Percentiles rank a stretch among this genome's conserved stretches.
phyloP scores from a whole-genome alignment of 35 echinoderm and acorn worm species.

The Apostichopus japonicus region DNA sequence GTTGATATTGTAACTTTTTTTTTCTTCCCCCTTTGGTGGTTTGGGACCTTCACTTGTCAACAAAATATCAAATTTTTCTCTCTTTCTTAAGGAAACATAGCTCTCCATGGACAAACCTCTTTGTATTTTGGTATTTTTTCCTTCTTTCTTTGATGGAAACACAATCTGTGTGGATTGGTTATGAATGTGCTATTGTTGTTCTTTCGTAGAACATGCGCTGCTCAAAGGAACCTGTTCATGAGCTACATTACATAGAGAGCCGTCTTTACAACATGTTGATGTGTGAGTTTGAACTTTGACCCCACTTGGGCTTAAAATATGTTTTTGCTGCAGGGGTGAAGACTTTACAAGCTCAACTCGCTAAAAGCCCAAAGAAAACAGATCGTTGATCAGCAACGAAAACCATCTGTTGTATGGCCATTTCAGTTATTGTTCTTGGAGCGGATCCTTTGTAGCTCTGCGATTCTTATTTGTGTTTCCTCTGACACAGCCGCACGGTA shows the following conservation, averaged over 20 bases:
- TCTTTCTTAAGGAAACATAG: too few species aligned
- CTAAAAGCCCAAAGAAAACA: constrained; percentile 38
- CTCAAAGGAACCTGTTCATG: background rate
- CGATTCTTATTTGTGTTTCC: constrained; percentile 26
- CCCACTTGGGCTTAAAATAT: constrained; percentile 37
- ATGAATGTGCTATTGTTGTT: constrained; percentile 17
- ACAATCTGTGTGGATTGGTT: constrained; percentile 20
- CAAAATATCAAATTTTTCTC: background rate
- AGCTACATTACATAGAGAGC: background rate
- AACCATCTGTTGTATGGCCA: constrained; percentile 32
- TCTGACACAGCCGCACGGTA: background rate
- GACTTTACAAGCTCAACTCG: constrained; percentile 9
- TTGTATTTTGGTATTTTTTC: background rate
- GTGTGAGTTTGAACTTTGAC: constrained; percentile 9
- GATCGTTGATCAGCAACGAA: constrained; percentile 30
- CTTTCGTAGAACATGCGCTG: constrained; percentile 9
- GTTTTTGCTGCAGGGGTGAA: constrained; percentile 45
- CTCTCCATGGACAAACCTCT: background rate
- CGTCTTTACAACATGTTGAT: constrained; percentile 14
- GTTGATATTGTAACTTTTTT: too few species aligned
- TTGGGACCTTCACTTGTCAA: background rate
- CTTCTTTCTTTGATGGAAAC: constrained; percentile 19
- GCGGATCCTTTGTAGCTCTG: constrained; percentile 29
- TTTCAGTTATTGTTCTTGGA: constrained; percentile 25
- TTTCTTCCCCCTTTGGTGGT: constrained; percentile 5